Percentiles rank a stretch among this genome's conserved stretches.
Conservation (phyloP, 1,140 invertebrate genomes). For the Samia ricini region DNA sequence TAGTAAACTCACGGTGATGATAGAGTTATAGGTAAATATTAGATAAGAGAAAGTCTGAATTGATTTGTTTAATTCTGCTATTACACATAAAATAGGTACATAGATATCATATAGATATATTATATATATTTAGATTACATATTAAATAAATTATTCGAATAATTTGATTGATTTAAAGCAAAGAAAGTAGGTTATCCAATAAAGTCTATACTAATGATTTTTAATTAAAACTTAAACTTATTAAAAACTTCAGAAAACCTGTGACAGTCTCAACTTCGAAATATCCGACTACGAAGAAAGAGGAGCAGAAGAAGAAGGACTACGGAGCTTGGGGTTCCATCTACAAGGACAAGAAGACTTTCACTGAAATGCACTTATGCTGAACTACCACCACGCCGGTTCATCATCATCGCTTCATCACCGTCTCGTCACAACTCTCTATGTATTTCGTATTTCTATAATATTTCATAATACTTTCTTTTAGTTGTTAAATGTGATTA, state of each 20-base stretch:
- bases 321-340: slow-evolving; percentile 83
- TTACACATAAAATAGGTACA: too few relatives aligned
- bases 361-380: slow-evolving; percentile 83
- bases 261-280: slow-evolving; percentile 22
- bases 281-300: slow-evolving; percentile 45
- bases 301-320: slow-evolving; percentile 73
- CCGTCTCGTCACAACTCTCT: slow-evolving; percentile 29
- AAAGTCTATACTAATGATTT: too few relatives aligned
- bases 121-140: too few relatives aligned
- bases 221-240: neutral
- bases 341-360: slow-evolving; percentile 85
- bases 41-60: too few relatives aligned
- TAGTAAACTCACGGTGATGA: neutral
- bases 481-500: neutral
- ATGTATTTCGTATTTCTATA: neutral
- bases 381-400: slow-evolving; percentile 57
- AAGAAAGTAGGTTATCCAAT: too few relatives aligned
- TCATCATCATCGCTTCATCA: slow-evolving; percentile 37
- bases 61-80: too few relatives aligned
- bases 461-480: too few relatives aligned
- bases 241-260: slow-evolving; percentile 53
- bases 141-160: too few relatives aligned
- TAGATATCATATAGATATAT: too few relatives aligned
- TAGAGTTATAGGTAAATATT: too few relatives aligned
- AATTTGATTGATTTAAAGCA: too few relatives aligned